Evolutionary conservation across 1,140 invertebrate genomes (phyloP), one percentile per base, ranked within the genome.

Genomic region (Brachionus plicatilis): DNA sequence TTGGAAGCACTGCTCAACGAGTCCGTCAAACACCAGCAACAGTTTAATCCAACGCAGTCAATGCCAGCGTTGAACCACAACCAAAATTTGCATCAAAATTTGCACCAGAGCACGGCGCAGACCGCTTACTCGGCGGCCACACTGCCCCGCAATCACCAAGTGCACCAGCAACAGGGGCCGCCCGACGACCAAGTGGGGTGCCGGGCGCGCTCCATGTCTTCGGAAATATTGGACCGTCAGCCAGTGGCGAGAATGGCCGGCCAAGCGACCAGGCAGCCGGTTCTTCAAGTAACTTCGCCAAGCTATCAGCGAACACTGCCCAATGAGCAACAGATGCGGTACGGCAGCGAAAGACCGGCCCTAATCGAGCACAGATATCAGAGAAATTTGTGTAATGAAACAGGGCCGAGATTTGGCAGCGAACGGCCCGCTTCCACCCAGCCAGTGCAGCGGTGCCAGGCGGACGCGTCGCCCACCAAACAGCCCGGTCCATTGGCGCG

Each of bases 81-180:
- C 11, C 50, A 80, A 50, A 24, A 80, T 60, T 29, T 29, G 24
- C 60, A 2, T 3, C 27, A 65, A 24, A 27, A 33, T 33, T 12
- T 33, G 2, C 60, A 68, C n/a, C 65, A 70, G 2, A 43, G 53
- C 11, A 65, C 8, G 9, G 41, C 27, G 14, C 75, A 56, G 5
- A 24, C 14, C 33, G 17, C 24, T 70, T 83, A 50, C 37, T 37
- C 82, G 43, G 53, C 68, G 27, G n/a, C 33, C 3, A 68, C 82
- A 45, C 41, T 68, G n/a, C 82, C 82, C 24, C 27, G 60, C 3
- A 72, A 84, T 84, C 83, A 84, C 45, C 83, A 84, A n/a, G 14
- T 75, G 14, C 83, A 84, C 20, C 80, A 84, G n/a, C 45, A 53
- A 12, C 43, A 84, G 17, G 27, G 45, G 17, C 14, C 9, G 9